Conservation (phyloP, 2,113 vertebrate species). For the Harpagus bidentatus region DNA sequence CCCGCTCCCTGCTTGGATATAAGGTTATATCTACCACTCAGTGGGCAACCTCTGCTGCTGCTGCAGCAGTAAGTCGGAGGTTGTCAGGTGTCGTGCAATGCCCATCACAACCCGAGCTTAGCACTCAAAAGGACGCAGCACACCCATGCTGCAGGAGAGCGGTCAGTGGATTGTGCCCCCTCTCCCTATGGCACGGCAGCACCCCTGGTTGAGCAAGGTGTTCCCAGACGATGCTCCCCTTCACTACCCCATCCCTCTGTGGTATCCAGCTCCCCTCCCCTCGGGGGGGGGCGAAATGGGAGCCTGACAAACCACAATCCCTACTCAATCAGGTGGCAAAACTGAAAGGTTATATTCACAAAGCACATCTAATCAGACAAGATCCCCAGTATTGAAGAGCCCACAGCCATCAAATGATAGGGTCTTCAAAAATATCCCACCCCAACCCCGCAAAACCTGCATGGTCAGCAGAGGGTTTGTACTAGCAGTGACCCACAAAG, state of each 20-base stretch:
- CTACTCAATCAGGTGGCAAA: neutral
- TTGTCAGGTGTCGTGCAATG: too few relatives aligned
- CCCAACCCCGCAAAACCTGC: neutral
- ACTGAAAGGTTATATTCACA: neutral
- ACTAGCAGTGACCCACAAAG: neutral
- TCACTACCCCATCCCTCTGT: rapidly evolving
- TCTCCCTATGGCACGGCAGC: neutral
- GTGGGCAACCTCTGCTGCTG: neutral
- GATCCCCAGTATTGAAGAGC: neutral
- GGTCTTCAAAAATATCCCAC: neutral
- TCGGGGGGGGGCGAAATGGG: rapidly evolving
- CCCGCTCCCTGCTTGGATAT: neutral
- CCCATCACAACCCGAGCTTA: neutral
- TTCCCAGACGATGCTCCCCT: rapidly evolving
- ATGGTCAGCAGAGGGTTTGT: neutral
- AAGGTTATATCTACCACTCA: neutral
- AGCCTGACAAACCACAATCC: neutral
- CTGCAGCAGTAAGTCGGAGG: neutral
- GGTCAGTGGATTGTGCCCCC: neutral
- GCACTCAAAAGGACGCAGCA: neutral
- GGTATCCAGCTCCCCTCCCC: neutral
- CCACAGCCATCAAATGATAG: neutral
- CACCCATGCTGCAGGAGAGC: rapidly evolving
- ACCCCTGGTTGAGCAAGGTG: neutral
- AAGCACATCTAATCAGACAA: neutral